Base-by-base conservation (phyloP, 2,113 vertebrate species). In the Sigmodon hispidus region DNA sequence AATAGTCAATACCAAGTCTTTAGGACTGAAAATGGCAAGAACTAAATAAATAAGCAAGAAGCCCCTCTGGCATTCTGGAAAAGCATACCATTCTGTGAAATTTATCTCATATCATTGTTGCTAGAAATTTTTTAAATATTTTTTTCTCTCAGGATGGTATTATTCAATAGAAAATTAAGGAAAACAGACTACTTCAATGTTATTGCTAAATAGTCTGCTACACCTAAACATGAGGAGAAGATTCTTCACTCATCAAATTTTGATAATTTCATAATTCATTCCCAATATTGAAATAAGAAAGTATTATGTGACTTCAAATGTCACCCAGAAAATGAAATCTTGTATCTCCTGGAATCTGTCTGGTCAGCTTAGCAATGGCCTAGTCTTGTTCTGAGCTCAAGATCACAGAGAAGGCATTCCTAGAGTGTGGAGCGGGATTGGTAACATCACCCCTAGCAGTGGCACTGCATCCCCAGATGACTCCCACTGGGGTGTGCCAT, bases 41-140 rank as follows among this genome's bases (percentile, higher is more conserved):
- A 77, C 69, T 92, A 94, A 88, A 88, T 90, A 97, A 95, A 77
- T 61, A 96, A 95, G 40, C 79, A 73, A 95, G 59, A 67, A 88
- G 73, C 84, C 81, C 77, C 80, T 81, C n/a, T 69, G n/a, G 19
- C 45, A 90, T 90, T 92, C 91, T 70, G 87, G 26, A 45, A 69
- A 95, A 89, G 10, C 79, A 94, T 5, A 22, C 45, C 21, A 43
- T 61, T 91, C 59, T 93, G 4, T 88, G 7, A 12, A 52, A 89
- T 93, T 93, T 80, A 79, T 63, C 77, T 61, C 76, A 48, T 29
- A 85, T 24, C 70, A 93, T 61, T 86, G n/a, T 88, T 13, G 13
- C 40, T 94, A 83, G 79, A 81, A 63, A 29, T 26, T n/a, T 83
- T 88, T 84, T 12, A 75, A 92, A 67, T 13, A 31, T 7, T 75